Percentiles rank a stretch among this genome's conserved stretches.
These are phyloP conservation scores for Auanema freiburgensis DNA, from an alignment of 2,888 invertebrate species.

Conservation along the genomic window DNA sequence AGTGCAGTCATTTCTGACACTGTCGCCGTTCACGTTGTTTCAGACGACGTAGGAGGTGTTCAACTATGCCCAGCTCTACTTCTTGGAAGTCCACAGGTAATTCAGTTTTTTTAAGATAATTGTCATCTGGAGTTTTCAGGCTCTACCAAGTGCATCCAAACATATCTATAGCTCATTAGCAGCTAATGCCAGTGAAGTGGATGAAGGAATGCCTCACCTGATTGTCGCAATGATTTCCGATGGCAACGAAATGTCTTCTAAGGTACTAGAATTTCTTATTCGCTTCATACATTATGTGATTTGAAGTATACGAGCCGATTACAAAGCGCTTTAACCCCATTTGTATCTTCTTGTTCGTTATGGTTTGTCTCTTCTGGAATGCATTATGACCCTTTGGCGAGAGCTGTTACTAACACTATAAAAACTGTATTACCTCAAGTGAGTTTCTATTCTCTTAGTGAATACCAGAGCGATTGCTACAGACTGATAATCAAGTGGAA, in stretches of 20 bases:
- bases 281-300: neutral
- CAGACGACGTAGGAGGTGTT: constrained; percentile 29
- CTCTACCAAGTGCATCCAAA: constrained; percentile 54
- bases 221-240: constrained; percentile 51
- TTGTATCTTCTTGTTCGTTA: constrained; percentile 38
- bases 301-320: neutral
- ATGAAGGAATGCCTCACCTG: constrained; percentile 57
- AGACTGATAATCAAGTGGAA: constrained; percentile 46
- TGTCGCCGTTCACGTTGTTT: constrained; percentile 33
- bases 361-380: constrained; percentile 52
- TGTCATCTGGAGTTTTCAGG: constrained; percentile 13
- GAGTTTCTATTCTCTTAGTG: neutral
- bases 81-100: constrained; percentile 26
- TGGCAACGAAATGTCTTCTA: constrained; percentile 47
- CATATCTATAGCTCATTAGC: constrained; percentile 56
- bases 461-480: neutral
- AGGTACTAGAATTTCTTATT: constrained; percentile 24
- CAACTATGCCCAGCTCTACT: constrained; percentile 40
- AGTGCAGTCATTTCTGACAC: constrained; percentile 34
- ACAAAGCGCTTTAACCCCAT: constrained; percentile 27
- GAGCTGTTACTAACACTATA: constrained; percentile 42
- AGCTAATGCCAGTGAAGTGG: constrained; percentile 48
- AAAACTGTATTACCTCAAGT: constrained; percentile 46
- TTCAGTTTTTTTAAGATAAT: neutral
- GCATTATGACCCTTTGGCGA: constrained; percentile 47